phyloP scores from a whole-genome alignment of 2,797 vertebrate species.

The Danionella dracula region DNA sequence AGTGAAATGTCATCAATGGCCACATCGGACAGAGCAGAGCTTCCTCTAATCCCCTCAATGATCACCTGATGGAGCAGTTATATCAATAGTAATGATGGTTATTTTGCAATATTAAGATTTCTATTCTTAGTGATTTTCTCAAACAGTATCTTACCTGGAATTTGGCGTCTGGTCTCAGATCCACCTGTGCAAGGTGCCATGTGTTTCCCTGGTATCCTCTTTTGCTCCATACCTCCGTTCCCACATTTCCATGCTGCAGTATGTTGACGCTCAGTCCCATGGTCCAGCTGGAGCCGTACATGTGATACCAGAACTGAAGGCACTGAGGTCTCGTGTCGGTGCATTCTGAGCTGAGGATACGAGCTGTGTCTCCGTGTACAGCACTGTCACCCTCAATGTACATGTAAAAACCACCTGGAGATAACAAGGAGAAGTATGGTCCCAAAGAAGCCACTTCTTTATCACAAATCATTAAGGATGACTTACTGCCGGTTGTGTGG shows the following conservation, averaged over 20 bases:
- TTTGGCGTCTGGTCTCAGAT: conserved; percentile 49
- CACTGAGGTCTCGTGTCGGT: conserved; percentile 59
- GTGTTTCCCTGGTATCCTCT: conserved; percentile 63
- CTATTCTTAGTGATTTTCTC: too few relatives aligned
- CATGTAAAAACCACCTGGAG: conserved; percentile 61
- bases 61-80: conserved; percentile 20
- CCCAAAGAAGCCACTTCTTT: conserved; percentile 48
- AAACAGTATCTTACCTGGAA: conserved; percentile 50
- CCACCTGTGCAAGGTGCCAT: conserved; percentile 63
- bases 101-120: too few relatives aligned
- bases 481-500: conserved; percentile 62
- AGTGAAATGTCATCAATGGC: conserved; percentile 74
- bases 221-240: conserved; percentile 49
- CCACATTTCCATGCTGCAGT: conserved; percentile 40
- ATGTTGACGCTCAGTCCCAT: conserved; percentile 68
- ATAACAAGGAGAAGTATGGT: conserved; percentile 52
- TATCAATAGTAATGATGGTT: too few relatives aligned
- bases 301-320: conserved; percentile 75
- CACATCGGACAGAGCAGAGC: conserved; percentile 57
- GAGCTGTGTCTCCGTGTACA: conserved; percentile 57
- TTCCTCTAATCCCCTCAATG: conserved; percentile 42
- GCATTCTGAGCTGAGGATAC: conserved; percentile 63
- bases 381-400: conserved; percentile 62
- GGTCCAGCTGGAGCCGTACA: conserved; percentile 63
- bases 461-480: neutral